These are phyloP conservation scores for Aegotheles bennettii DNA, from an alignment of 2,113 vertebrate genomes.

Conservation along the genomic window DNA sequence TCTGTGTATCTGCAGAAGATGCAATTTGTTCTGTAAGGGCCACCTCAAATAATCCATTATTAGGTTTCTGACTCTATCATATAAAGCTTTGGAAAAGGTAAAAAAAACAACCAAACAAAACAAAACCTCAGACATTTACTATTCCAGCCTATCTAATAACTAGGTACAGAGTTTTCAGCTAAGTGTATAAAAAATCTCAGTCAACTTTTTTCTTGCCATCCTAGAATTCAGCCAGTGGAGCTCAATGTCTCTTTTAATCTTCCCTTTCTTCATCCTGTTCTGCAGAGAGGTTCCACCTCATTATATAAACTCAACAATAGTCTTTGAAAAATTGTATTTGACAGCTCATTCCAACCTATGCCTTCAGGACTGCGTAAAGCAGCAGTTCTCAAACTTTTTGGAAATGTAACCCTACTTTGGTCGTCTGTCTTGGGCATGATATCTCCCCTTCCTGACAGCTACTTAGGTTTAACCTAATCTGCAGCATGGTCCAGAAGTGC, in stretches of 20 bases:
- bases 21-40: not conserved
- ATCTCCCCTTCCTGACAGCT: not conserved
- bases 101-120: not conserved
- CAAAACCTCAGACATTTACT: not conserved
- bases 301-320: not conserved
- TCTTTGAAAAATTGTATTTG: slow-evolving; percentile 15
- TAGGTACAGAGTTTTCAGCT: not conserved
- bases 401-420: not conserved
- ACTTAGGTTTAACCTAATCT: not conserved
- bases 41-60: not conserved
- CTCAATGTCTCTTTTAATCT: not conserved
- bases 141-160: not conserved
- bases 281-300: slow-evolving; percentile 22
- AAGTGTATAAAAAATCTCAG: not conserved
- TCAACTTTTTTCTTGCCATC: not conserved
- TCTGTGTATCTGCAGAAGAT: not conserved
- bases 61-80: not conserved
- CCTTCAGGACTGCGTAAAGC: not conserved
- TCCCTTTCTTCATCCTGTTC: not conserved
- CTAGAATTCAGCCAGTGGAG: not conserved
- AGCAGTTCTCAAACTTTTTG: not conserved
- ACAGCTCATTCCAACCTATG: slow-evolving; percentile 26
- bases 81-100: not conserved
- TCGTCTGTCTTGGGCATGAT: not conserved
- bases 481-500: not conserved